phyloP scores from a whole-genome alignment of 2,797 vertebrate genomes.

The Gouania willdenowi region DNA sequence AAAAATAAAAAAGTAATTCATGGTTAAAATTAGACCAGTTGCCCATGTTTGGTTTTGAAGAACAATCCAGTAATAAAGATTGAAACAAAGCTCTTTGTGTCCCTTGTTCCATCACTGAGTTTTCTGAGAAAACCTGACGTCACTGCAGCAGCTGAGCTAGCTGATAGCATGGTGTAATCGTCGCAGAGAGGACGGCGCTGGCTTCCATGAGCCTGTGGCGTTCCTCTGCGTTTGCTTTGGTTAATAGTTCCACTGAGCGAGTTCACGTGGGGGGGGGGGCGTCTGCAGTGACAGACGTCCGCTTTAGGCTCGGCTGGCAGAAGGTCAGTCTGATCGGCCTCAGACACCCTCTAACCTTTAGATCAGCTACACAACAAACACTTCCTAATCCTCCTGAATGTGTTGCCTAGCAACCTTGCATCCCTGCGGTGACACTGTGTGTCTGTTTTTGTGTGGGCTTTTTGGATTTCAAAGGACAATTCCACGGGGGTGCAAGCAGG shows the following conservation, averaged over 20 bases:
- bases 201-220: too few species aligned
- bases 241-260: too few species aligned
- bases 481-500: constrained; percentile 18
- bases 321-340: constrained; percentile 26
- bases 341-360: constrained; percentile 50
- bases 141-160: too few species aligned
- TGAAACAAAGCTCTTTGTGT: too few species aligned
- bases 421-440: constrained; percentile 36
- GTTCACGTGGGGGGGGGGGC: constrained; percentile 19
- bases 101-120: too few species aligned
- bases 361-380: constrained; percentile 51
- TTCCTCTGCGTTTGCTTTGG: constrained; percentile 22
- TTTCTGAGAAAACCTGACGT: too few species aligned
- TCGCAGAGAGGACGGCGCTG: too few species aligned
- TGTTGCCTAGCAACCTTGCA: constrained; percentile 65
- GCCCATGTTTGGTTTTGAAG: too few species aligned
- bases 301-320: background rate
- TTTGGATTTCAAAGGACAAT: constrained; percentile 64
- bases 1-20: too few species aligned
- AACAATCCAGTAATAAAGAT: too few species aligned
- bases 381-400: constrained; percentile 41
- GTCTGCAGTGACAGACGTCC: background rate
- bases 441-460: constrained; percentile 5
- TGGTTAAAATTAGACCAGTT: too few species aligned
- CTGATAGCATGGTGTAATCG: too few species aligned